phyloP scores from a whole-genome alignment of 1,140 invertebrate genomes.

The Drosophila miranda region DNA sequence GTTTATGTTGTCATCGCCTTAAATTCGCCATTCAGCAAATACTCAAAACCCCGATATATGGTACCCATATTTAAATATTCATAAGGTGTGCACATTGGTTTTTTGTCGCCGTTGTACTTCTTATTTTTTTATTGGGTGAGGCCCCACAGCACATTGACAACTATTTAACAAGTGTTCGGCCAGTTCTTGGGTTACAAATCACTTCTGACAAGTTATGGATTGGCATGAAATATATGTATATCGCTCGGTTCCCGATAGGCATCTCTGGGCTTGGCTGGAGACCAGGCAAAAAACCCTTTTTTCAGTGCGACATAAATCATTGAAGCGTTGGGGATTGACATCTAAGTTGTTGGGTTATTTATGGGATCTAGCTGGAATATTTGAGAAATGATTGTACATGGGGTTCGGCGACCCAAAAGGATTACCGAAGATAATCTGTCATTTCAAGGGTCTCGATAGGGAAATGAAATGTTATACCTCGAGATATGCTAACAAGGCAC shows the following conservation, averaged over 20 bases:
- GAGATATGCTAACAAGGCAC: conserved; percentile 24
- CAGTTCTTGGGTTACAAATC: conserved; percentile 52
- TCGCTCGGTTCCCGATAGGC: conserved; percentile 17
- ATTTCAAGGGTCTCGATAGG: not conserved
- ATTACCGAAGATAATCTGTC: conserved; percentile 42
- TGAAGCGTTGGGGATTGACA: conserved; percentile 33
- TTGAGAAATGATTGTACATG: conserved; percentile 30
- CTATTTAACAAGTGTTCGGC: conserved; percentile 49
- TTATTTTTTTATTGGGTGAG: conserved; percentile 56
- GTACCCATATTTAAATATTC: conserved; percentile 68
- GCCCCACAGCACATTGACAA: conserved; percentile 38
- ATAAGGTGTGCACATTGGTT: conserved; percentile 74
- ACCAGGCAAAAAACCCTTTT: conserved; percentile 23
- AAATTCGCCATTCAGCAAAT: conserved; percentile 60
- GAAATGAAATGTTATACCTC: not conserved
- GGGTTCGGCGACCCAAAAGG: conserved; percentile 19
- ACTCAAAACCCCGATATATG: conserved; percentile 20
- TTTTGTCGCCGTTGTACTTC: conserved; percentile 17
- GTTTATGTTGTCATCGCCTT: conserved; percentile 79
- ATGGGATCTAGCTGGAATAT: conserved; percentile 10
- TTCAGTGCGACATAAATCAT: conserved; percentile 27
- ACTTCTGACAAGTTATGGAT: conserved; percentile 45
- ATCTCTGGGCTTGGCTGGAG: conserved; percentile 27
- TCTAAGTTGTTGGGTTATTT: conserved; percentile 27
- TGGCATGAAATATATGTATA: conserved; percentile 35